Conservation (phyloP, 2,888 invertebrate genomes). For the Lithophane ornitopus region DNA sequence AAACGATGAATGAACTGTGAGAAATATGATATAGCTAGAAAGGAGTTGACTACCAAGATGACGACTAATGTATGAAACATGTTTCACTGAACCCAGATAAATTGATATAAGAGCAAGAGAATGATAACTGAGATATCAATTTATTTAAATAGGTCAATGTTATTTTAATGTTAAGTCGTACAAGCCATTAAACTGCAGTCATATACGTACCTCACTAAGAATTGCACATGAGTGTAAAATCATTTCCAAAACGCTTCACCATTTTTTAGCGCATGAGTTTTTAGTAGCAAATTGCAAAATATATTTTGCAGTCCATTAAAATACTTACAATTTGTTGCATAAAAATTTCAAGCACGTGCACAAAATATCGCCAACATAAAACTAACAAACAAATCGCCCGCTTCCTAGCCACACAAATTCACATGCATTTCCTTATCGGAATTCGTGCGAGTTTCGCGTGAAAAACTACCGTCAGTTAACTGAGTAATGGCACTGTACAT, state of each 20-base stretch:
- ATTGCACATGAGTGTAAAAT: neutral
- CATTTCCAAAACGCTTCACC: neutral
- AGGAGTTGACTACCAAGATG: too few relatives aligned
- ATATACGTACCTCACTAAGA: too few relatives aligned
- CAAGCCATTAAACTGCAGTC: neutral
- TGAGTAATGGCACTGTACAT: slow-evolving; percentile 67
- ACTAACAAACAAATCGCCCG: slow-evolving; percentile 36
- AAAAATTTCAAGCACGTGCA: slow-evolving; percentile 20
- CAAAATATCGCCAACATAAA: slow-evolving; percentile 19
- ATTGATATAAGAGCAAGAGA: too few relatives aligned
- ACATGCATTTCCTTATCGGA: slow-evolving; percentile 68
- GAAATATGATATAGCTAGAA: too few relatives aligned
- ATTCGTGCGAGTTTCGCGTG: slow-evolving; percentile 65
- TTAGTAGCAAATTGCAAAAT: neutral
- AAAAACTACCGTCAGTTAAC: slow-evolving; percentile 71
- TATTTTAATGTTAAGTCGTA: neutral
- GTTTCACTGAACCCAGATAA: too few relatives aligned
- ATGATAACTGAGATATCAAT: neutral
- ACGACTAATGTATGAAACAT: too few relatives aligned
- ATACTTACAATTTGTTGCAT: neutral
- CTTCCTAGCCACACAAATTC: slow-evolving; percentile 54
- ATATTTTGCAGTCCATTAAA: neutral
- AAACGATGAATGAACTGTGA: too few relatives aligned
- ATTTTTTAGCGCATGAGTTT: neutral
- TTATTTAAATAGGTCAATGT: neutral